Evolutionary conservation across 2,797 vertebrate genomes (phyloP), one percentile per base, ranked within the genome.

Genomic region (Distichodus sexfasciatus): DNA sequence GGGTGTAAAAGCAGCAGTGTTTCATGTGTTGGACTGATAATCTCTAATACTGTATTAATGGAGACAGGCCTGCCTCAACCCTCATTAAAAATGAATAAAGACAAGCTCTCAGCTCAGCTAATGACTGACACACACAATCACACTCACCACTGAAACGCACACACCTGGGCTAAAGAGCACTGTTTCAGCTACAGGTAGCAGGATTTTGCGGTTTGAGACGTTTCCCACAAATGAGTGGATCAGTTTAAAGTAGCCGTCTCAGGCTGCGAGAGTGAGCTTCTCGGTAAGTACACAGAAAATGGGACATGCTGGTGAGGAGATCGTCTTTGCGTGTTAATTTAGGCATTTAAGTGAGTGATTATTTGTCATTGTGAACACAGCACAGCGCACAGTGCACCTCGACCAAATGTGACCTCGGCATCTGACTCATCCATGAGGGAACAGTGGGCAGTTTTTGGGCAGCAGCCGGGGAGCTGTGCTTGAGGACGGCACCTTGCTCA

Each of bases 81-180:
- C 85, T 86, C 88, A 89, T 92, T 90, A 91, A 92, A 90, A 87
- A 91, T 91, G 81, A 84, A 91, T 88, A 80, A 79, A 85, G 84
- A 90, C 88, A 90, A 88, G 88, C 86, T 85, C 82, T 83, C 77
- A 75, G 80, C 79, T 81, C 75, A 21, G 59, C 64, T 79, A 74
- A 76, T 79, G 78, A 79, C 72, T 81, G 43, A 14, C 71, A 78
- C 58, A 17, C 48, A 44, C 63, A 69, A 35, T 59, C 54, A 73
- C 76, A 75, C 69, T 70, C 60, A 77, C 24, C 61, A 74, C 38
- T 15, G 46, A 64, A 35, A 48, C 59, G 41, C 38, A 31, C 48
- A 47, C 31, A 57, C 53, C n/a, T 15, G 12, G 7, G 1, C 46
- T 11, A 9, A 66, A 21, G 55, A 61, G 55, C 63, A 24, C 41